phyloP scores from a whole-genome alignment of 2,797 vertebrate genomes.

The Chromobotia macracanthus region DNA sequence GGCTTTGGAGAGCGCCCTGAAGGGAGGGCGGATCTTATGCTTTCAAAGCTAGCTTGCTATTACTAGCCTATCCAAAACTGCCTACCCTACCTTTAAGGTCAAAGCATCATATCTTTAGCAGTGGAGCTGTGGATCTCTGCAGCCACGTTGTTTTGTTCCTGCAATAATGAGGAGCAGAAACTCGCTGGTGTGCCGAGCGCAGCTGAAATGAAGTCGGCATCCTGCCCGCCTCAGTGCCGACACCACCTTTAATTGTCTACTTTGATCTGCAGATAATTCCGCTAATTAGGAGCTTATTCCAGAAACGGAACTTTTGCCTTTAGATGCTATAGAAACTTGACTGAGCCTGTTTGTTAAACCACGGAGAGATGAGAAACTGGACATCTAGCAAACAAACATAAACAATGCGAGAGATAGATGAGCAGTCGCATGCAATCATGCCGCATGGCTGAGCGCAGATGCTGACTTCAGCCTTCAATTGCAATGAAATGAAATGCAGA shows the following conservation, averaged over 20 bases:
- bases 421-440: constrained; percentile 56
- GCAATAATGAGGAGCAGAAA: constrained; percentile 79
- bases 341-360: constrained; percentile 34
- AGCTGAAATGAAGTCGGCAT: constrained; percentile 88
- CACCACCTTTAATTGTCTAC: constrained; percentile 87
- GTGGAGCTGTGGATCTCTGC: constrained; percentile 19
- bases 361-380: constrained; percentile 13
- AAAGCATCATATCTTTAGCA: background rate
- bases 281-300: constrained; percentile 80
- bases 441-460: constrained; percentile 61
- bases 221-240: constrained; percentile 78
- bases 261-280: constrained; percentile 90
- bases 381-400: constrained; percentile 37
- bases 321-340: constrained; percentile 46
- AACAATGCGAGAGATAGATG: constrained; percentile 60
- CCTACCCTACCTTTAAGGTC: too few species aligned
- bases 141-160: constrained; percentile 81
- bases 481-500: constrained; percentile 27
- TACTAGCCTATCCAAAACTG: too few species aligned
- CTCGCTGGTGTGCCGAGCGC: constrained; percentile 79
- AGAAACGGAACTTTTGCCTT: constrained; percentile 74
- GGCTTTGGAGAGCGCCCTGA: too few species aligned
- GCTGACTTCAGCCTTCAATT: constrained; percentile 51
- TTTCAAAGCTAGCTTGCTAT: too few species aligned
- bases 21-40: too few species aligned